A percentile compares a stretch with the other conserved stretches of the same genome.
phyloP scores from a whole-genome alignment of 2,888 invertebrate species.

The Tridacna gigas region DNA sequence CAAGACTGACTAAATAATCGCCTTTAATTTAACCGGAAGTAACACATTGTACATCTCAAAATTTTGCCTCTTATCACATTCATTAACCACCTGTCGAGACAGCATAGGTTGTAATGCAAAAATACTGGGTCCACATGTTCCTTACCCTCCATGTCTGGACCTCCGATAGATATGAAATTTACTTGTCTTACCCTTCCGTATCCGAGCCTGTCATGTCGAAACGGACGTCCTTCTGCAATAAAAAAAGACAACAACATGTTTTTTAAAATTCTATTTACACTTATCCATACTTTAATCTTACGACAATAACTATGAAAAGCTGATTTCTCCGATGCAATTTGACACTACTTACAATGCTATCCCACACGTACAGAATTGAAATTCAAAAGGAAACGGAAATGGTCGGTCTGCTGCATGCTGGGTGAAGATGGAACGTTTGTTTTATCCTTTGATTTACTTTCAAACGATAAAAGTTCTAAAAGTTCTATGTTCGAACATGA shows the following conservation, averaged over 20 bases:
- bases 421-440: slow-evolving; percentile 10
- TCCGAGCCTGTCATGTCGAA: slow-evolving; percentile 81
- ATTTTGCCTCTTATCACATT: no score
- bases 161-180: neutral
- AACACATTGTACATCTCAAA: no score
- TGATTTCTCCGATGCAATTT: neutral
- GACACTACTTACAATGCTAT: slow-evolving; percentile 66
- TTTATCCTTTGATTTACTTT: neutral
- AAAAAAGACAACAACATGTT: slow-evolving; percentile 31
- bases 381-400: slow-evolving; percentile 63
- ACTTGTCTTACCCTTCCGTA: slow-evolving; percentile 82
- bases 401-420: neutral
- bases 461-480: no score
- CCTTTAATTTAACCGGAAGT: no score
- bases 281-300: neutral
- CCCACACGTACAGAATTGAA: slow-evolving; percentile 44
- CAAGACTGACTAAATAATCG: no score
- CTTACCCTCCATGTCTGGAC: no score
- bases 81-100: no score
- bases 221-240: slow-evolving; percentile 79
- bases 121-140: no score
- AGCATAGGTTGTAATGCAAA: no score
- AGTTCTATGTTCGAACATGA: no score
- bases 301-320: no score
- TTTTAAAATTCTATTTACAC: neutral